These are phyloP conservation scores for Pseudomyrmex gracilis DNA, from an alignment of 1,140 invertebrate genomes.

Conservation along the genomic window DNA sequence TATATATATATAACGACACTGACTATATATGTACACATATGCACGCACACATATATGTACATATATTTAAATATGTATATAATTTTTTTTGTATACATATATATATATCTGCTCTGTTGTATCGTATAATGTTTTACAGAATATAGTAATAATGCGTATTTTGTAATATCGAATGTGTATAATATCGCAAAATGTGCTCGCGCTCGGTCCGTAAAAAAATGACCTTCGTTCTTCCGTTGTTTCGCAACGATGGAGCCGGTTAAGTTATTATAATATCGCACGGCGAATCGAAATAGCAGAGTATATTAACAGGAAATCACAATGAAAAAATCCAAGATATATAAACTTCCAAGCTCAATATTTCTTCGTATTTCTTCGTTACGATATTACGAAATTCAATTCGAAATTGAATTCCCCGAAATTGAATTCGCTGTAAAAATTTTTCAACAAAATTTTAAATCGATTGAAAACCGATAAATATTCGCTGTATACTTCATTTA, in stretches of 20 bases:
- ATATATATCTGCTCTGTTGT: conserved; percentile 58
- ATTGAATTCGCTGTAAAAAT: neutral
- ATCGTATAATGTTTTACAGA: conserved; percentile 59
- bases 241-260: neutral
- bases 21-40: conserved; percentile 59
- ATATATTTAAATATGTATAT: conserved; percentile 36
- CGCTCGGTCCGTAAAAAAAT: conserved; percentile 16
- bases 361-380: neutral
- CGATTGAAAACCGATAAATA: neutral
- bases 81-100: conserved; percentile 40
- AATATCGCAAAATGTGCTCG: conserved; percentile 56
- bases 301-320: neutral
- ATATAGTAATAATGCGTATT: conserved; percentile 61
- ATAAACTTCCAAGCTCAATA: conserved; percentile 4
- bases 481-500: neutral
- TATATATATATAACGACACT: conserved; percentile 65
- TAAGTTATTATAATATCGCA: neutral
- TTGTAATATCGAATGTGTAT: conserved; percentile 49
- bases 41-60: conserved; percentile 25
- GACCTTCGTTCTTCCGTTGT: neutral
- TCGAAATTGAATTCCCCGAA: no score
- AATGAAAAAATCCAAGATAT: neutral
- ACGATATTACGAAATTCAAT: neutral
- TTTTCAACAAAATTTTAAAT: neutral
- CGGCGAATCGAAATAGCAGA: neutral